These are phyloP conservation scores for Phycodurus eques DNA, from an alignment of 2,113 vertebrate genomes.

Conservation along the genomic window DNA sequence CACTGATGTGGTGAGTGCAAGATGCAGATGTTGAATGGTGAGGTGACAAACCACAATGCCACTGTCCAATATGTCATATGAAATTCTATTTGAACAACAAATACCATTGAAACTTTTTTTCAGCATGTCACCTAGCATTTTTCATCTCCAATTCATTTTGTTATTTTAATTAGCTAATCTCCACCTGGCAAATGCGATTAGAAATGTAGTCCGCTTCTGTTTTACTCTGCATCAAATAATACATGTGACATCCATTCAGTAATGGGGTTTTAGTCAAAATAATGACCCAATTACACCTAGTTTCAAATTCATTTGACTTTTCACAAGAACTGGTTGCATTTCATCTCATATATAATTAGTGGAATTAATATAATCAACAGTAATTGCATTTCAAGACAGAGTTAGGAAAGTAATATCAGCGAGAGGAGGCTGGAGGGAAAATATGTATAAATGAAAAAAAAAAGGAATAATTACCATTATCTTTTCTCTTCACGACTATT, in stretches of 20 bases:
- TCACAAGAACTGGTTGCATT: constrained; percentile 50
- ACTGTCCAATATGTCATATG: too few relatives aligned
- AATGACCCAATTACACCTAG: constrained; percentile 67
- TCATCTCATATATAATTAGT: constrained; percentile 66
- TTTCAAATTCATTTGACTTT: constrained; percentile 62
- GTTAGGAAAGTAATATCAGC: constrained; percentile 62
- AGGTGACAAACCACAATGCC: too few relatives aligned
- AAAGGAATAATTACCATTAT: constrained; percentile 27
- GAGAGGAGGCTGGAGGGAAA: constrained; percentile 45
- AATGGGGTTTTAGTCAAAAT: constrained; percentile 68
- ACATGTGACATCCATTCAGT: constrained; percentile 56
- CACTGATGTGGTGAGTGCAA: too few relatives aligned
- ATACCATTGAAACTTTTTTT: constrained; percentile 1
- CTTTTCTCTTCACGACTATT: constrained; percentile 21
- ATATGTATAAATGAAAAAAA: constrained; percentile 26
- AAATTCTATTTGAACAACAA: neutral
- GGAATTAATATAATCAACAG: constrained; percentile 68
- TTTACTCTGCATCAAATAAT: constrained; percentile 56
- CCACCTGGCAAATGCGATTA: constrained; percentile 58
- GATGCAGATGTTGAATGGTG: too few relatives aligned
- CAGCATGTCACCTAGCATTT: constrained; percentile 21
- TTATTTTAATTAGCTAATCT: constrained; percentile 35
- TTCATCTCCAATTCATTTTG: constrained; percentile 25
- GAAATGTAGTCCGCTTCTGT: constrained; percentile 45
- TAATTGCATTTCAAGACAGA: constrained; percentile 69